Evolutionary conservation across 2,797 vertebrate genomes (phyloP).

Genomic region (Channallabes apus): DNA sequence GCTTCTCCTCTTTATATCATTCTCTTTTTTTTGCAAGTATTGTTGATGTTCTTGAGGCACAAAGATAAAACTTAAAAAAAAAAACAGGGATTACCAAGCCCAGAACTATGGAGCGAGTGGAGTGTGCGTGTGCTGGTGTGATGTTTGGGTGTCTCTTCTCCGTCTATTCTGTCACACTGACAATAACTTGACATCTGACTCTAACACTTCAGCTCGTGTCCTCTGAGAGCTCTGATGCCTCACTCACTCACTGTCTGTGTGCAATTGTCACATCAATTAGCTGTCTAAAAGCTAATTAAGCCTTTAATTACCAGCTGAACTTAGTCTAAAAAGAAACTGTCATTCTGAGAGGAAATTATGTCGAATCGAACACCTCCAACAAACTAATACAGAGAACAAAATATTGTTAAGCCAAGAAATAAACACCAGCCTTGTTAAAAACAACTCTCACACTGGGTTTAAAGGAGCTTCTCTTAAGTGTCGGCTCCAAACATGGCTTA

Average conservation of each 20-base stretch:
- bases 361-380: background rate
- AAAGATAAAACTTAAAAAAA: background rate
- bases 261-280: constrained; percentile 9
- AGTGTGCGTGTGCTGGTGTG: background rate
- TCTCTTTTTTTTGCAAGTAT: background rate
- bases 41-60: background rate
- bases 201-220: background rate
- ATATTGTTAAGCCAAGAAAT: background rate
- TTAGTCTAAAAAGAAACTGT: background rate
- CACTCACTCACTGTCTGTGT: background rate
- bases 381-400: background rate
- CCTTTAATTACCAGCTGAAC: background rate
- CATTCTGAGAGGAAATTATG: background rate
- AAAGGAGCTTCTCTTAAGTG: too few relatives aligned
- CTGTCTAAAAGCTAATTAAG: background rate
- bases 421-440: background rate
- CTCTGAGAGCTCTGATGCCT: background rate
- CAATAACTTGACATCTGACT: background rate
- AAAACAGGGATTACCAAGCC: background rate
- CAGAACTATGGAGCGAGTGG: background rate
- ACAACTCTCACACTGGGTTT: background rate
- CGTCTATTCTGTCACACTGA: background rate
- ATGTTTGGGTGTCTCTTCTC: background rate
- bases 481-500: too few relatives aligned
- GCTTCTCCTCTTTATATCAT: background rate